Evolutionary conservation across 2,888 invertebrate genomes (phyloP).

Genomic region (Ormyrus nitidulus): DNA sequence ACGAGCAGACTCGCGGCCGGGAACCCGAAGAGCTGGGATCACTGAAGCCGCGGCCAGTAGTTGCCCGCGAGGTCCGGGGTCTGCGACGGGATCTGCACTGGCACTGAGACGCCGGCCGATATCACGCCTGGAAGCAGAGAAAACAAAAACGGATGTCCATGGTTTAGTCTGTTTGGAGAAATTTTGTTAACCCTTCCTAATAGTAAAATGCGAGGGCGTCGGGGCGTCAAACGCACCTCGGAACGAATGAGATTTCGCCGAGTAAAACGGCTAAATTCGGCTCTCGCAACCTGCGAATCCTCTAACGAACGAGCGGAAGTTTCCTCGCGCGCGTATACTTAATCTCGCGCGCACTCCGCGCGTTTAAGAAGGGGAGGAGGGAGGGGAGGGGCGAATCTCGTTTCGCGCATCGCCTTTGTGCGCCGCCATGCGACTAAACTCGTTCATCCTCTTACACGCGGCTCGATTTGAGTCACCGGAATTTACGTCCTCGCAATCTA

Average conservation of each 20-base stretch:
- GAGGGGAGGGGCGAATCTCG: background rate
- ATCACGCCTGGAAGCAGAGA: slow-evolving; percentile 85
- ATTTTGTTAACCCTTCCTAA: too few relatives aligned
- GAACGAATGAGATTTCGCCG: too few relatives aligned
- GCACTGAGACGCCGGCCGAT: slow-evolving; percentile 94
- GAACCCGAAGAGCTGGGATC: slow-evolving; percentile 94
- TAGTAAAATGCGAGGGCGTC: too few relatives aligned
- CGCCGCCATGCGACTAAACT: slow-evolving; percentile 13
- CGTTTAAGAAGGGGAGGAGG: too few relatives aligned
- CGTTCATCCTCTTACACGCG: slow-evolving; percentile 38
- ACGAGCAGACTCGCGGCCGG: slow-evolving; percentile 84
- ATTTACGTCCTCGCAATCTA: slow-evolving; percentile 24
- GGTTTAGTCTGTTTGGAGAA: too few relatives aligned
- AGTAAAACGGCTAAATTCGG: too few relatives aligned
- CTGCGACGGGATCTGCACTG: slow-evolving; percentile 93
- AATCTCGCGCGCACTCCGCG: too few relatives aligned
- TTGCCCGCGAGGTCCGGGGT: slow-evolving; percentile 86
- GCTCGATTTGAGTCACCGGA: slow-evolving; percentile 13
- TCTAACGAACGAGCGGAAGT: too few relatives aligned
- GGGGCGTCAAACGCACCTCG: too few relatives aligned
- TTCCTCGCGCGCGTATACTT: too few relatives aligned
- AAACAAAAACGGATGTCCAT: background rate
- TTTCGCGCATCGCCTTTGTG: slow-evolving; percentile 22
- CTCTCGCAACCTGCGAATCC: too few relatives aligned
- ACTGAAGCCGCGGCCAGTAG: slow-evolving; percentile 95